phyloP scores from a whole-genome alignment of 2,113 vertebrate genomes.

The Origma solitaria region DNA sequence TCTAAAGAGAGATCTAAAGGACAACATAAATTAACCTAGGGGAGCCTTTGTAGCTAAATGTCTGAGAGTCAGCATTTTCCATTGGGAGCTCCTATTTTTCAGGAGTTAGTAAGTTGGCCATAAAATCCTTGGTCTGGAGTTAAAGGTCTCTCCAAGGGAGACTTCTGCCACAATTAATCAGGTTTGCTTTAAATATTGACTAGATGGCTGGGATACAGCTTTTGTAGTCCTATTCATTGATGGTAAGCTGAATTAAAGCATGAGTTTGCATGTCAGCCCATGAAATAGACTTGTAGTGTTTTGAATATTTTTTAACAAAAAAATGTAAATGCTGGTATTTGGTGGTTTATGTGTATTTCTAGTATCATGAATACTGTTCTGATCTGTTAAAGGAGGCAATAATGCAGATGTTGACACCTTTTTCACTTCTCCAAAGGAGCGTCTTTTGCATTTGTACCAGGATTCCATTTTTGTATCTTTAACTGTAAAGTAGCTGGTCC shows the following conservation, averaged over 20 bases:
- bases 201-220: slow-evolving; percentile 8
- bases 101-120: slow-evolving; percentile 49
- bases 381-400: slow-evolving; percentile 38
- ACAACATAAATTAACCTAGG: not conserved
- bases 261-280: slow-evolving; percentile 52
- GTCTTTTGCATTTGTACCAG: slow-evolving; percentile 35
- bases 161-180: slow-evolving; percentile 20
- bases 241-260: slow-evolving; percentile 43
- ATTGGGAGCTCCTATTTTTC: slow-evolving; percentile 61
- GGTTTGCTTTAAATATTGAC: slow-evolving; percentile 6
- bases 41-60: slow-evolving; percentile 61
- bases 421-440: slow-evolving; percentile 59
- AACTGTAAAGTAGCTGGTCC: slow-evolving; percentile 33
- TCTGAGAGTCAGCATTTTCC: slow-evolving; percentile 41
- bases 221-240: not conserved
- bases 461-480: slow-evolving; percentile 56
- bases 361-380: not conserved
- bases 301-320: slow-evolving; percentile 38
- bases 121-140: slow-evolving; percentile 46
- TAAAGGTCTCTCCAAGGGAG: slow-evolving; percentile 37
- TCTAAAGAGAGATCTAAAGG: not conserved
- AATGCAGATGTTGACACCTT: slow-evolving; percentile 53
- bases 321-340: slow-evolving; percentile 56
- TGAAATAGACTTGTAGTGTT: slow-evolving; percentile 50
- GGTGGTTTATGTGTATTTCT: slow-evolving; percentile 46